A percentile compares a stretch with the other conserved stretches of the same genome.
Conservation (phyloP, 1,140 invertebrate species). For the Pseudomyrmex dendroicus region DNA sequence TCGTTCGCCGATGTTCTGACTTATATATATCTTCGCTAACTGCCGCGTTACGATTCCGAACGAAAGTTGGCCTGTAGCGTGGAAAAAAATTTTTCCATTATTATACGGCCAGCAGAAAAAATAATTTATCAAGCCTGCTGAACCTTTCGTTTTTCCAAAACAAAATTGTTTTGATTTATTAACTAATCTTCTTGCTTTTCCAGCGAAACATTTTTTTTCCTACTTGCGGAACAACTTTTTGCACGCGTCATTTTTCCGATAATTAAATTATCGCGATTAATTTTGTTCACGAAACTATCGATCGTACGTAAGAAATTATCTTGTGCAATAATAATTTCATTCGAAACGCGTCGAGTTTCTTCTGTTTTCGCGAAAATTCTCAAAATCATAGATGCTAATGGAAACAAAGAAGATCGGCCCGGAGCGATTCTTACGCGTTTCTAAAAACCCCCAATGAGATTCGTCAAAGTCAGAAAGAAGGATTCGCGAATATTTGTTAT, state of each 20-base stretch:
- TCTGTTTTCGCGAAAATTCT: background rate
- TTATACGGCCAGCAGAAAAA: too few species aligned
- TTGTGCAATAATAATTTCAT: too few species aligned
- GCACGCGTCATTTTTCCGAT: too few species aligned
- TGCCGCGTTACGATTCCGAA: background rate
- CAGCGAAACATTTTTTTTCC: background rate
- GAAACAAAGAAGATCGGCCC: background rate
- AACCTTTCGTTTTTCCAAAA: too few species aligned
- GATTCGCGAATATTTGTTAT: conserved; percentile 40
- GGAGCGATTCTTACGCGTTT: background rate
- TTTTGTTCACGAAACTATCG: too few species aligned
- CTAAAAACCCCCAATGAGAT: conserved; percentile 5
- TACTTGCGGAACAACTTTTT: too few species aligned
- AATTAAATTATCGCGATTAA: too few species aligned
- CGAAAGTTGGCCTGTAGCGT: background rate
- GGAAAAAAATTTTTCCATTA: background rate
- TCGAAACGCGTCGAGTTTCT: too few species aligned
- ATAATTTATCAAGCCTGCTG: too few species aligned
- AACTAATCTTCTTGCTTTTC: background rate
- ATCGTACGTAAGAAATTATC: too few species aligned
- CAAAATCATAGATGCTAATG: background rate
- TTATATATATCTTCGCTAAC: conserved; percentile 5
- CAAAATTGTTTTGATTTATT: too few species aligned
- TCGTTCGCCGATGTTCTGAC: conserved; percentile 18
- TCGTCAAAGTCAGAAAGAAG: conserved; percentile 26